Evolutionary conservation across 2,113 vertebrate species (phyloP).

Genomic region (Diphyllodes magnificus): DNA sequence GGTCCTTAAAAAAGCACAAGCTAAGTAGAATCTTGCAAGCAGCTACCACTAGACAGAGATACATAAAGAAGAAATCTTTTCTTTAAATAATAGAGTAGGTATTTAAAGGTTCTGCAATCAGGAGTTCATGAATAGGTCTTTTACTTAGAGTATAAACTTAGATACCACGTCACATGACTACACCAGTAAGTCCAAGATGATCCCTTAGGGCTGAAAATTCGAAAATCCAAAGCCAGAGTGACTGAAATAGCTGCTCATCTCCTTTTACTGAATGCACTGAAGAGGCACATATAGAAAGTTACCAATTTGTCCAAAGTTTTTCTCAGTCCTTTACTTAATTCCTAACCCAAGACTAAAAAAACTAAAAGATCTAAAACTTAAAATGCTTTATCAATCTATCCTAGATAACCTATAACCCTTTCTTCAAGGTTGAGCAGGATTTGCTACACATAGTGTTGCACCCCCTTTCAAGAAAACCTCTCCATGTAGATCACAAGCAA

Average conservation of each 20-base stretch:
- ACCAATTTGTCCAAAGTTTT: background rate
- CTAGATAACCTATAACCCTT: fast-evolving
- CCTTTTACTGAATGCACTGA: background rate
- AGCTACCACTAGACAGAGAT: background rate
- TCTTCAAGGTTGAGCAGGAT: background rate
- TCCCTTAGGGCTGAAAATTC: background rate
- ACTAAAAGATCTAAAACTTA: background rate
- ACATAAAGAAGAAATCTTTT: background rate
- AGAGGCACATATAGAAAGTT: background rate
- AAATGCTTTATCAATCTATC: background rate
- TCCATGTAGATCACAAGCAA: background rate
- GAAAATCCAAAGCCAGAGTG: background rate
- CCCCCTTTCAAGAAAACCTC: background rate
- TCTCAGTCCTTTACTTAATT: background rate
- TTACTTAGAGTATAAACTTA: background rate
- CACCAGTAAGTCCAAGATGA: background rate
- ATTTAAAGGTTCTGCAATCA: background rate
- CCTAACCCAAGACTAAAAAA: background rate
- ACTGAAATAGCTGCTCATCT: background rate
- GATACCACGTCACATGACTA: background rate
- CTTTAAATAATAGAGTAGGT: fast-evolving
- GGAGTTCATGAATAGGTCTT: background rate
- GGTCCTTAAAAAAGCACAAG: background rate
- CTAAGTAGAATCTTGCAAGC: background rate
- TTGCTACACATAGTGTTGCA: background rate